Evolutionary conservation across 1,140 invertebrate genomes (phyloP).

Genomic region (Bilobella aurantiaca): DNA sequence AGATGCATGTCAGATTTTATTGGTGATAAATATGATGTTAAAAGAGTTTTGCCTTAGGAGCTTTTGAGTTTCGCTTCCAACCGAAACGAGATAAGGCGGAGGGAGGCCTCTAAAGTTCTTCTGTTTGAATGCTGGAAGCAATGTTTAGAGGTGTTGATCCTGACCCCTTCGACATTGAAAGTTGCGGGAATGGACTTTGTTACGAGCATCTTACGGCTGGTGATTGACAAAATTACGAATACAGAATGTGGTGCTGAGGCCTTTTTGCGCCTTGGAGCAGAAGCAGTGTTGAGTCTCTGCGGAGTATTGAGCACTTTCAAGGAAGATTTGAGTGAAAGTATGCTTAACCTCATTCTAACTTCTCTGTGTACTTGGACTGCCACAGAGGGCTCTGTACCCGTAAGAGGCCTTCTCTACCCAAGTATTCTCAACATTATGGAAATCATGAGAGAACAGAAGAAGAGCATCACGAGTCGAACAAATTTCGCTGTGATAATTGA

Average conservation of each 20-base stretch:
- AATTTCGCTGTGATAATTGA: slow-evolving; percentile 22
- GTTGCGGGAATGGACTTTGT: slow-evolving; percentile 17
- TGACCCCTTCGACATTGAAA: slow-evolving; percentile 6
- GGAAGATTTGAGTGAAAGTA: slow-evolving; percentile 12
- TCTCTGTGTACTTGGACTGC: slow-evolving; percentile 18
- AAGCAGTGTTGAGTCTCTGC: slow-evolving; percentile 22
- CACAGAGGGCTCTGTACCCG: slow-evolving; percentile 3
- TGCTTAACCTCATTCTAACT: slow-evolving; percentile 20
- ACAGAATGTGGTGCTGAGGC: slow-evolving; percentile 2
- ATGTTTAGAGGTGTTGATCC: slow-evolving; percentile 28
- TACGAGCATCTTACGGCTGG: slow-evolving; percentile 12
- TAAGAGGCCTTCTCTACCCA: slow-evolving; percentile 23
- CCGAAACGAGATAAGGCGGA: slow-evolving; percentile 15
- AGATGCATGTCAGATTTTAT: neutral
- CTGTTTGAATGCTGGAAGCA: slow-evolving; percentile 32
- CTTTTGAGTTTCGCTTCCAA: slow-evolving; percentile 16
- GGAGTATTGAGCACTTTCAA: slow-evolving; percentile 15
- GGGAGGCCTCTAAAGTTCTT: slow-evolving; percentile 22
- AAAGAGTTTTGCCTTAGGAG: slow-evolving; percentile 20
- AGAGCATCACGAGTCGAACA: neutral
- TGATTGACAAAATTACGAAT: slow-evolving; percentile 19
- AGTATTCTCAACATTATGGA: slow-evolving; percentile 20
- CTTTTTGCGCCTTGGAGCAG: slow-evolving; percentile 19
- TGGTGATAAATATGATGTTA: neutral
- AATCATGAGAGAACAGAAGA: slow-evolving; percentile 14